phyloP scores from a whole-genome alignment of 2,797 vertebrate genomes.

The Acipenser transmontanus region DNA sequence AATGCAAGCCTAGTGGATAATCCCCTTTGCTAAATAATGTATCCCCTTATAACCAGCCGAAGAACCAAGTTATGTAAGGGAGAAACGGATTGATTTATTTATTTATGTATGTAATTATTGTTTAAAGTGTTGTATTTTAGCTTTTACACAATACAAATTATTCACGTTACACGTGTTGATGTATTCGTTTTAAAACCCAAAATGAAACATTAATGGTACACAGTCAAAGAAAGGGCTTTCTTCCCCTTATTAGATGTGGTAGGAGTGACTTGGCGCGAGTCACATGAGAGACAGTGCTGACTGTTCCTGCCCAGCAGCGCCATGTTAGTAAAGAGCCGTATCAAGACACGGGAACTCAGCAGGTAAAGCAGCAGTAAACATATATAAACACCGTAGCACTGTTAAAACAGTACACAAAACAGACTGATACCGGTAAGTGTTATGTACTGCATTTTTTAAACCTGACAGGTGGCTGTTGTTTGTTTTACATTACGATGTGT shows the following conservation, averaged over 20 bases:
- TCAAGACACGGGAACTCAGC: not conserved
- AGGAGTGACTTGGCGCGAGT: not conserved
- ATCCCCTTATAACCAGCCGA: too few relatives aligned
- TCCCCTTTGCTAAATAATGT: too few relatives aligned
- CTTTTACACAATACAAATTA: too few relatives aligned
- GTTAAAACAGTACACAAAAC: not conserved
- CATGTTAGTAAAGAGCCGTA: conserved; percentile 5
- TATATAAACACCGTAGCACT: not conserved
- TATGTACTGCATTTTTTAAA: conserved; percentile 2
- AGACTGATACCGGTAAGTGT: not conserved
- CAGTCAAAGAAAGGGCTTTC: not conserved
- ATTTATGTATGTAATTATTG: too few relatives aligned
- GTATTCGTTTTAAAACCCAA: not conserved
- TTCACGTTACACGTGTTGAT: not conserved
- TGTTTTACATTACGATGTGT: not conserved
- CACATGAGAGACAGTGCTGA: conserved; percentile 6
- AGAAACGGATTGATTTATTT: too few relatives aligned
- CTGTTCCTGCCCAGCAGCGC: conserved; percentile 2
- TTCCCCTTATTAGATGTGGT: not conserved
- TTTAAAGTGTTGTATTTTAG: too few relatives aligned
- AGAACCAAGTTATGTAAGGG: too few relatives aligned
- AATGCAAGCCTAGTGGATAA: too few relatives aligned
- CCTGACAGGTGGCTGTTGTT: not conserved
- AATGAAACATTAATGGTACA: too few relatives aligned
- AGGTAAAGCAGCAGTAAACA: not conserved